These are phyloP conservation scores for Pasiphila rectangulata DNA, from an alignment of 2,888 invertebrate species.

Conservation along the genomic window DNA sequence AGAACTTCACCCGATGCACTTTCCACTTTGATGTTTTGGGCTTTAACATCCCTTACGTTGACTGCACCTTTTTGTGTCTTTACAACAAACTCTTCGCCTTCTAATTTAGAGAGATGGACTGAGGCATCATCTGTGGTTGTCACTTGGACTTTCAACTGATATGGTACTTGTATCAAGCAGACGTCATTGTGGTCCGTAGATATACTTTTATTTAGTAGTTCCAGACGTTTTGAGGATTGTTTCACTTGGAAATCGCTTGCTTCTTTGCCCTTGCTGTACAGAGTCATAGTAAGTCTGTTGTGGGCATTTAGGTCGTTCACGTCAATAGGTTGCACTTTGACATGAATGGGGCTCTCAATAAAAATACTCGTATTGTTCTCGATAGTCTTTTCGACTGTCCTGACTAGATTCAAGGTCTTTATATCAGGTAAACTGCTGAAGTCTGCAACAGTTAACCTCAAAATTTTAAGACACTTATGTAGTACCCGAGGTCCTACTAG, in stretches of 20 bases:
- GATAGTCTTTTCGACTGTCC: conserved; percentile 74
- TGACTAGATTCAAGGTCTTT: conserved; percentile 67
- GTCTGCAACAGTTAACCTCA: conserved; percentile 74
- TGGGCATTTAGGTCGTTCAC: conserved; percentile 69
- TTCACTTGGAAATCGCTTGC: conserved; percentile 73
- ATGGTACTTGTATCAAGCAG: conserved; percentile 73
- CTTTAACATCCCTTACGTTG: conserved; percentile 62
- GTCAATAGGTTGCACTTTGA: conserved; percentile 72
- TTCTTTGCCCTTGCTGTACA: conserved; percentile 71
- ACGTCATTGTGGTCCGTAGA: conserved; percentile 66
- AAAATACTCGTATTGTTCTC: conserved; percentile 72
- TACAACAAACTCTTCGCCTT: conserved; percentile 69
- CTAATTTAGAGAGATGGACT: conserved; percentile 63
- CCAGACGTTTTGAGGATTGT: conserved; percentile 71
- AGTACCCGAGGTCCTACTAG: conserved; percentile 60
- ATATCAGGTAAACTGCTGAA: conserved; percentile 69
- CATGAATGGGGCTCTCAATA: conserved; percentile 76
- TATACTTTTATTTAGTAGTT: conserved; percentile 68
- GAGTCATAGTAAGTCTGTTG: conserved; percentile 68
- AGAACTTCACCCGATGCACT: conserved; percentile 60
- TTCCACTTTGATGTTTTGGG: conserved; percentile 65
- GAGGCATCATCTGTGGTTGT: conserved; percentile 68
- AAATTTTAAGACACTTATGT: conserved; percentile 74
- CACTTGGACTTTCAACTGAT: conserved; percentile 70
- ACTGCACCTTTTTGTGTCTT: conserved; percentile 70